phyloP scores from a whole-genome alignment of 2,888 invertebrate genomes.

The Heliothis peltigera region DNA sequence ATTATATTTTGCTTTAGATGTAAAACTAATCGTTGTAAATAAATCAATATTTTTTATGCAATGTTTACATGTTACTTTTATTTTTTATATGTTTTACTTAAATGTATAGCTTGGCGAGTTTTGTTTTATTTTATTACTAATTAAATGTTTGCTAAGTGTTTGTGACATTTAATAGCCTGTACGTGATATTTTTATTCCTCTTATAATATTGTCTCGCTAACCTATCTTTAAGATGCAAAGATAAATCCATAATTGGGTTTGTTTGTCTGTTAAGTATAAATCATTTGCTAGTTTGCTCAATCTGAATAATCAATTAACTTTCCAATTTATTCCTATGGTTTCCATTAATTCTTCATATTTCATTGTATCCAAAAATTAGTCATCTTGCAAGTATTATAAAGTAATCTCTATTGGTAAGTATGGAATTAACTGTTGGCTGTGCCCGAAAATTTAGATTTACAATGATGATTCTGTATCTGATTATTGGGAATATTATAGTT shows the following conservation, averaged over 20 bases:
- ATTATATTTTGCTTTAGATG: constrained; percentile 66
- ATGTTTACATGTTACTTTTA: constrained; percentile 81
- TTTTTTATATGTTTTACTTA: constrained; percentile 83
- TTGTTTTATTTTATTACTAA: constrained; percentile 67
- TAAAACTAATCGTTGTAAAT: constrained; percentile 80
- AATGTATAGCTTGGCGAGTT: constrained; percentile 79
- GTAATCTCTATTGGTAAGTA: constrained; percentile 73
- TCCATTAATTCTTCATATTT: constrained; percentile 50
- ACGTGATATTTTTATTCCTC: constrained; percentile 55
- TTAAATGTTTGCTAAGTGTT: constrained; percentile 64
- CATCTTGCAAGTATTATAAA: constrained; percentile 71
- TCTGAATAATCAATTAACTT: constrained; percentile 30
- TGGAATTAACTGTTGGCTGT: constrained; percentile 83
- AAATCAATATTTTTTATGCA: constrained; percentile 81
- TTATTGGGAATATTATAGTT: constrained; percentile 45
- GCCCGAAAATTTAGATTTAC: constrained; percentile 70
- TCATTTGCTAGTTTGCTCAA: constrained; percentile 57
- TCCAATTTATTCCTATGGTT: constrained; percentile 48
- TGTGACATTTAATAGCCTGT: constrained; percentile 57
- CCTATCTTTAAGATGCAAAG: constrained; percentile 37
- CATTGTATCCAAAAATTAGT: constrained; percentile 58
- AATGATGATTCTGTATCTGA: constrained; percentile 61
- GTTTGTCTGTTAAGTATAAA: constrained; percentile 34
- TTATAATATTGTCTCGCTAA: constrained; percentile 53
- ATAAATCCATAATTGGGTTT: constrained; percentile 19